Evolutionary conservation across 2,113 vertebrate genomes (phyloP).

Genomic region (Nipponia nippon): DNA sequence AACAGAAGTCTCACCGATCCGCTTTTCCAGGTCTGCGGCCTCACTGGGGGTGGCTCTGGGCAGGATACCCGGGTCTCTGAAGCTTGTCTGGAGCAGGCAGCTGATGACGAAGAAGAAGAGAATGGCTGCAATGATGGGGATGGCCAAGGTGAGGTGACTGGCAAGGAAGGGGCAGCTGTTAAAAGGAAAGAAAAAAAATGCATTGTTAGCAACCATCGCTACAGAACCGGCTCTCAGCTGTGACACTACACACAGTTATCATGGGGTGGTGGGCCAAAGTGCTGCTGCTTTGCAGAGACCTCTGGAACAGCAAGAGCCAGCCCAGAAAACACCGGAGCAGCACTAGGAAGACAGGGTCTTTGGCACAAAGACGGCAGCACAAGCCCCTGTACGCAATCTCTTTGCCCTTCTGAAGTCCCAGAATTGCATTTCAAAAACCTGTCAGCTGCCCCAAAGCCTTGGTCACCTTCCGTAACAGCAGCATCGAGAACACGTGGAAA

Average conservation of each 20-base stretch:
- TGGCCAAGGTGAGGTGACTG: conserved; percentile 84
- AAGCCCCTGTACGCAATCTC: neutral
- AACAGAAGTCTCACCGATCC: conserved; percentile 83
- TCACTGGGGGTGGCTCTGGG: conserved; percentile 91
- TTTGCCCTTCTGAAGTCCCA: neutral
- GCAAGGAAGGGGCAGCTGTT: conserved; percentile 92
- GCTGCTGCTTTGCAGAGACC: neutral
- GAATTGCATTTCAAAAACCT: rapidly evolving
- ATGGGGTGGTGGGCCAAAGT: rapidly evolving
- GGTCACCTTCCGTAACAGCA: neutral
- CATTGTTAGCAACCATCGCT: neutral
- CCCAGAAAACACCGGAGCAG: neutral
- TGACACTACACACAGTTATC: neutral
- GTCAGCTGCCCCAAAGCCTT: neutral
- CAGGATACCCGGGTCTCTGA: conserved; percentile 93
- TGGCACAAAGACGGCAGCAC: neutral
- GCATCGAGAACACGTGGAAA: neutral
- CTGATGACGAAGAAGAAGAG: conserved; percentile 91
- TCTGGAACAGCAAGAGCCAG: neutral
- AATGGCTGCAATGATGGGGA: conserved; percentile 88
- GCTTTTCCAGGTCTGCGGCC: conserved; percentile 89
- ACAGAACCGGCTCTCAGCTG: neutral
- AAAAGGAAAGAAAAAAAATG: neutral
- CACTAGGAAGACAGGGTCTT: neutral
- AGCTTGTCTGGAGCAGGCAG: conserved; percentile 91